These are phyloP conservation scores for Megalopta genalis DNA, from an alignment of 1,140 invertebrate species.

Conservation along the genomic window DNA sequence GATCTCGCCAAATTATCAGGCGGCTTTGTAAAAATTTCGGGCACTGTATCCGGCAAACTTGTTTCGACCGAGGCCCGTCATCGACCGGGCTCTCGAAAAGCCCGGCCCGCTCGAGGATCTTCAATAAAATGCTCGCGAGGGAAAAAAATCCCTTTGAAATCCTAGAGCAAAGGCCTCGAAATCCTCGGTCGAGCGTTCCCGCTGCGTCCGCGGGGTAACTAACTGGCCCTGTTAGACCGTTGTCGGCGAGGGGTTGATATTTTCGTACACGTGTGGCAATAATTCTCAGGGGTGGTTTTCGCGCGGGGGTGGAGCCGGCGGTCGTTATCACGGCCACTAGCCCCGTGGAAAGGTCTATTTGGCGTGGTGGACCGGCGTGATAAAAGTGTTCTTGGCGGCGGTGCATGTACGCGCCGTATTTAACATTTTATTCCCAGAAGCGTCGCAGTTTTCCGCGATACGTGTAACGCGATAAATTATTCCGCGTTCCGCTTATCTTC, in stretches of 20 bases:
- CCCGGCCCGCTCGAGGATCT: too few species aligned
- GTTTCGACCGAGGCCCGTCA: too few species aligned
- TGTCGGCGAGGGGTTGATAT: conserved; percentile 43
- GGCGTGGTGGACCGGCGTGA: conserved; percentile 40
- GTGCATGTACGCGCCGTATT: conserved; percentile 34
- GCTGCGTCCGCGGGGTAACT: too few species aligned
- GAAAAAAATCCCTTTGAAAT: too few species aligned
- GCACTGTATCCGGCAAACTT: too few species aligned
- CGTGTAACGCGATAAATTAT: conserved; percentile 57
- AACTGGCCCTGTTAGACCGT: conserved; percentile 10
- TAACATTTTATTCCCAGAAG: conserved; percentile 54
- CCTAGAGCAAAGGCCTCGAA: too few species aligned
- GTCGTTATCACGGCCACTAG: conserved; percentile 42
- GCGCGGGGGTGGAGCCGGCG: background rate
- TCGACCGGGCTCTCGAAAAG: too few species aligned
- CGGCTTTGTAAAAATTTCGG: too few species aligned
- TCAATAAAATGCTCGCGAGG: too few species aligned
- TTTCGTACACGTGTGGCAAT: conserved; percentile 13
- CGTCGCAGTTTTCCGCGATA: conserved; percentile 54
- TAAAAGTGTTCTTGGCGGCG: conserved; percentile 46
- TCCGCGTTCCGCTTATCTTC: conserved; percentile 46
- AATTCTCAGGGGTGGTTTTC: background rate
- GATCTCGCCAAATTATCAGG: too few species aligned
- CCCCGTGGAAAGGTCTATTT: conserved; percentile 40
- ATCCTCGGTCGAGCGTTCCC: too few species aligned